Percentiles rank a stretch among this genome's conserved stretches.
These are phyloP conservation scores for Piscicola geometra DNA, from an alignment of 2,888 invertebrate genomes.

Conservation along the genomic window DNA sequence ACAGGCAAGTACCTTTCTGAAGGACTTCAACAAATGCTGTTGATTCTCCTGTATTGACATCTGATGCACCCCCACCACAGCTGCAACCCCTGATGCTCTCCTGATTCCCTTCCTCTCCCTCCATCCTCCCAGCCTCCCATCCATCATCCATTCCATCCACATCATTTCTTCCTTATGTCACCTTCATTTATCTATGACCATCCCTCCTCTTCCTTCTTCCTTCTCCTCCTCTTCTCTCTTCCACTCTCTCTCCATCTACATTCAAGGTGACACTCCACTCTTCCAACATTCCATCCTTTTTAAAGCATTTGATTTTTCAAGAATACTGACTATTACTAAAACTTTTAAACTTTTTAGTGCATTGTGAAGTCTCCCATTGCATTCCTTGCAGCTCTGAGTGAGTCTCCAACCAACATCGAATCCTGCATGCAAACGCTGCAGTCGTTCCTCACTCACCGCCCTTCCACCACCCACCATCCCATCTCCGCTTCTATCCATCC, in stretches of 20 bases:
- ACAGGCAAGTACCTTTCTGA: too few species aligned
- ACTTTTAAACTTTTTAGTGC: too few species aligned
- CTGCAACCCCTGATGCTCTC: neutral
- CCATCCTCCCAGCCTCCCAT: neutral
- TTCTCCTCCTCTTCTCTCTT: neutral
- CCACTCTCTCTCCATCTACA: neutral
- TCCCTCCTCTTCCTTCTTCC: neutral
- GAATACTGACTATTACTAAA: neutral
- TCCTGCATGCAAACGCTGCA: neutral
- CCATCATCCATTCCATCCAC: neutral
- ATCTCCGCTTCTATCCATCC: neutral
- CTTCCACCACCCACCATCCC: neutral
- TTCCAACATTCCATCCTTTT: too few species aligned
- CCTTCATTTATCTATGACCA: neutral
- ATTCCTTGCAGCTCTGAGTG: too few species aligned
- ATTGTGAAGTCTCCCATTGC: too few species aligned
- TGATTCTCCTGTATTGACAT: too few species aligned
- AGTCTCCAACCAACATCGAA: neutral
- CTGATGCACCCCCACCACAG: neutral
- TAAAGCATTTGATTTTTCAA: neutral
- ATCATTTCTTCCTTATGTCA: neutral
- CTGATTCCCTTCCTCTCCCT: neutral
- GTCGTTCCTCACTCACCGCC: neutral
- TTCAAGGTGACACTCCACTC: neutral
- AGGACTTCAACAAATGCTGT: too few species aligned